A percentile compares a stretch with the other conserved stretches of the same genome.
Evolutionary conservation across 2,797 vertebrate species (phyloP).

Genomic region (Heliangelus exortis): DNA sequence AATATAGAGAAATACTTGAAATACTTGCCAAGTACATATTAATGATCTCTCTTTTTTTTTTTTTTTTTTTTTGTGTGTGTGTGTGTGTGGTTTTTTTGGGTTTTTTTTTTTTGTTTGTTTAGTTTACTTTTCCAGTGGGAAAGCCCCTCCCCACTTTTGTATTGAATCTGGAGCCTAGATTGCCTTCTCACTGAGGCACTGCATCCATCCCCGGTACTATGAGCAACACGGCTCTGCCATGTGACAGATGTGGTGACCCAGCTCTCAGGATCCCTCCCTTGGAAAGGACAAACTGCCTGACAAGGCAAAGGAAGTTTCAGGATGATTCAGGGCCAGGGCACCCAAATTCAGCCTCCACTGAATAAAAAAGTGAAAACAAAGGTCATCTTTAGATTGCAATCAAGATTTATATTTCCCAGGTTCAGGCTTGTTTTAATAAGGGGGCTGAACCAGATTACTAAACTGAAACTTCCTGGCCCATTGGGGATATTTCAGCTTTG

Average conservation of each 20-base stretch:
- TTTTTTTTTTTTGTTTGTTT: neutral
- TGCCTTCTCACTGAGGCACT: neutral
- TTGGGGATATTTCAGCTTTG: neutral
- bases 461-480: slow-evolving; percentile 14
- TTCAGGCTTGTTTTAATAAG: slow-evolving; percentile 40
- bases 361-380: slow-evolving; percentile 23
- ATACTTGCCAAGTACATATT: slow-evolving; percentile 14
- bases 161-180: neutral
- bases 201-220: neutral
- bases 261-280: neutral
- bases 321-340: neutral
- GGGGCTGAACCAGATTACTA: neutral
- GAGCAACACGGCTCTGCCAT: neutral
- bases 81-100: too few relatives aligned
- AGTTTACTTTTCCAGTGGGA: neutral
- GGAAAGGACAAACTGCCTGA: neutral
- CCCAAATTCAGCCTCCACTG: neutral
- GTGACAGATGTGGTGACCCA: neutral
- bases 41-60: neutral
- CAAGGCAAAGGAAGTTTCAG: neutral
- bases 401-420: slow-evolving; percentile 26
- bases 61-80: neutral
- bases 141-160: neutral
- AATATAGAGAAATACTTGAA: neutral
- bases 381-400: slow-evolving; percentile 32